Percentiles rank a stretch among this genome's conserved stretches.
These are phyloP conservation scores for Sarcophilus harrisii DNA, from an alignment of 2,797 vertebrate species.

Conservation along the genomic window DNA sequence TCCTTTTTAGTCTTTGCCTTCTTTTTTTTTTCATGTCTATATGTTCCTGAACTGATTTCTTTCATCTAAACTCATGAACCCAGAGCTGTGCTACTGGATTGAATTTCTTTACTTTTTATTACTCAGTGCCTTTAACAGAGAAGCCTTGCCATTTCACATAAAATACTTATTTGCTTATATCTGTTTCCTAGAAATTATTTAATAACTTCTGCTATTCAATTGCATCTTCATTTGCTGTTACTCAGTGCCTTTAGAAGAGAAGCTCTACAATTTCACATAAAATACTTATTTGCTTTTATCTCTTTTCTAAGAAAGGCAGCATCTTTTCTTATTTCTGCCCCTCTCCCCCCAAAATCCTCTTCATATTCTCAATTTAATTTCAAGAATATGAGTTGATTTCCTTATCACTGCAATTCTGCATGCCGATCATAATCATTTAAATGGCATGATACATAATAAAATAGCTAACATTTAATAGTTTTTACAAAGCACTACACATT, in stretches of 20 bases:
- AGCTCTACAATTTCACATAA: too few species aligned
- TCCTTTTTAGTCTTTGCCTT: constrained; percentile 73
- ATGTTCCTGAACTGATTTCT: constrained; percentile 75
- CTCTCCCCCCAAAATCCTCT: background rate
- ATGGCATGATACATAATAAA: background rate
- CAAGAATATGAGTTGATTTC: background rate
- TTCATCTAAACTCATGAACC: constrained; percentile 79
- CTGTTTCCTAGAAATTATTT: too few species aligned
- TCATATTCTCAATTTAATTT: background rate
- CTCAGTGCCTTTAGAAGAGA: background rate
- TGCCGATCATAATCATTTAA: background rate
- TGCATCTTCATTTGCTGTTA: too few species aligned
- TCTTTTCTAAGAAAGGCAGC: background rate
- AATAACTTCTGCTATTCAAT: too few species aligned
- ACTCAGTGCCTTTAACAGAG: too few species aligned
- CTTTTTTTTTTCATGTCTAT: constrained; percentile 70
- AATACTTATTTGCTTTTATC: background rate
- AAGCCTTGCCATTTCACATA: too few species aligned
- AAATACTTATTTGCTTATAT: too few species aligned
- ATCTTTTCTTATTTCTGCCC: background rate
- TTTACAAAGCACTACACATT: background rate
- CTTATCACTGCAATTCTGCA: background rate
- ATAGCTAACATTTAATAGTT: background rate
- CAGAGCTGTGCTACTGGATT: constrained; percentile 73
- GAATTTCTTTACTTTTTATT: constrained; percentile 66